Conservation (phyloP, 2,113 vertebrate species). For the Fukomys damarensis region DNA sequence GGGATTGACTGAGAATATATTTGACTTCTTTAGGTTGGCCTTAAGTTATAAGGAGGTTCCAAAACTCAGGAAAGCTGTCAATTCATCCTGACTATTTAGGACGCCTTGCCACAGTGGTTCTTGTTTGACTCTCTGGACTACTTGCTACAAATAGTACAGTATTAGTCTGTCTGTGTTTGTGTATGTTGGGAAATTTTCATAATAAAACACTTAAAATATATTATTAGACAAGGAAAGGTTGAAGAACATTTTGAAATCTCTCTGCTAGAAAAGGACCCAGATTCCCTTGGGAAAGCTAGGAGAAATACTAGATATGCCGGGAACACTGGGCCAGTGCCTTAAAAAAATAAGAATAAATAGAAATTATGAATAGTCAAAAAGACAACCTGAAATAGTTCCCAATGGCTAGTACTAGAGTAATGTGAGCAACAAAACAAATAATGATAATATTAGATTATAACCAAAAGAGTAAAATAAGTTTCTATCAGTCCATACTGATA, state of each 20-base stretch:
- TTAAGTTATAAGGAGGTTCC: background rate
- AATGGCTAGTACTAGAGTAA: too few relatives aligned
- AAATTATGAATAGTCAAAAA: too few relatives aligned
- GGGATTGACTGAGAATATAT: background rate
- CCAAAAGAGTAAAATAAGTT: background rate
- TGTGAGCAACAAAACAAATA: too few relatives aligned
- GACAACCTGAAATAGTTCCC: too few relatives aligned
- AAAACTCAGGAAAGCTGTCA: background rate
- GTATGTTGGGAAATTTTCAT: background rate
- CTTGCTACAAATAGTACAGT: background rate
- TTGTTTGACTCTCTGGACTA: background rate
- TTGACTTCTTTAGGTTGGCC: background rate
- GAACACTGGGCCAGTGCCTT: too few relatives aligned
- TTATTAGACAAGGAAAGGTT: background rate
- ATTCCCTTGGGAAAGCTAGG: background rate
- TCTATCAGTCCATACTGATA: background rate
- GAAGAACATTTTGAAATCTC: conserved; percentile 8
- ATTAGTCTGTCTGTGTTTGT: background rate
- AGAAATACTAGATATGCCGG: background rate
- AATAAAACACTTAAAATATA: background rate
- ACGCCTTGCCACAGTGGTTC: background rate
- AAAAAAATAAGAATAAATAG: too few relatives aligned
- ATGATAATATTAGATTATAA: background rate
- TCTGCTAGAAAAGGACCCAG: background rate
- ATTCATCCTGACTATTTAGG: background rate